A percentile compares a stretch with the other conserved stretches of the same genome.
Conservation (phyloP, 2,888 invertebrate species). For the Harpalus rufipes region DNA sequence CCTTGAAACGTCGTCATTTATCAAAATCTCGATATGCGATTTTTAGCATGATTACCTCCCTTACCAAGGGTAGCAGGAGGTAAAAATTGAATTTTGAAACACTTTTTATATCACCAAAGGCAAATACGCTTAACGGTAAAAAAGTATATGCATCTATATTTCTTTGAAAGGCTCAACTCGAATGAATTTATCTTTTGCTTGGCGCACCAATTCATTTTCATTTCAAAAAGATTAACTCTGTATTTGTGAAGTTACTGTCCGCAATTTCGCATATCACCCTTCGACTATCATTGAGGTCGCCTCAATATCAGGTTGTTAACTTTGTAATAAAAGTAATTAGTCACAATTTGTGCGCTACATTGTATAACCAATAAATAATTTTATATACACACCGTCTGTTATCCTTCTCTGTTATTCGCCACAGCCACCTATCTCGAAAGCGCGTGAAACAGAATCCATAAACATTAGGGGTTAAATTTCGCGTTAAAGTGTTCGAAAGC, state of each 20-base stretch:
- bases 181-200: neutral
- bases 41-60: too few relatives aligned
- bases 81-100: too few relatives aligned
- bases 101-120: too few relatives aligned
- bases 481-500: constrained; percentile 43
- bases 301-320: constrained; percentile 66
- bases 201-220: neutral
- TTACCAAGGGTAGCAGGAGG: too few relatives aligned
- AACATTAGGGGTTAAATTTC: constrained; percentile 36
- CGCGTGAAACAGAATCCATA: constrained; percentile 40
- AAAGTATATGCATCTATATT: neutral
- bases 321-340: constrained; percentile 66
- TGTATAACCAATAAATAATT: constrained; percentile 67
- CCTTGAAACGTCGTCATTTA: too few relatives aligned
- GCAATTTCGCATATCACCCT: neutral
- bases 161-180: neutral
- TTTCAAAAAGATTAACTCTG: neutral
- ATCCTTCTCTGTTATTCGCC: neutral
- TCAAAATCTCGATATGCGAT: too few relatives aligned
- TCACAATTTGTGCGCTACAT: constrained; percentile 64
- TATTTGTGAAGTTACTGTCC: neutral
- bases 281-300: constrained; percentile 30
- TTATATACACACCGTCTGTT: constrained; percentile 54
- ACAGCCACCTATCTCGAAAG: constrained; percentile 72
- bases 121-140: neutral